Percentiles rank a stretch among this genome's conserved stretches.
Evolutionary conservation across 2,888 invertebrate species (phyloP).

Genomic region (Drosophila imparisetae): DNA sequence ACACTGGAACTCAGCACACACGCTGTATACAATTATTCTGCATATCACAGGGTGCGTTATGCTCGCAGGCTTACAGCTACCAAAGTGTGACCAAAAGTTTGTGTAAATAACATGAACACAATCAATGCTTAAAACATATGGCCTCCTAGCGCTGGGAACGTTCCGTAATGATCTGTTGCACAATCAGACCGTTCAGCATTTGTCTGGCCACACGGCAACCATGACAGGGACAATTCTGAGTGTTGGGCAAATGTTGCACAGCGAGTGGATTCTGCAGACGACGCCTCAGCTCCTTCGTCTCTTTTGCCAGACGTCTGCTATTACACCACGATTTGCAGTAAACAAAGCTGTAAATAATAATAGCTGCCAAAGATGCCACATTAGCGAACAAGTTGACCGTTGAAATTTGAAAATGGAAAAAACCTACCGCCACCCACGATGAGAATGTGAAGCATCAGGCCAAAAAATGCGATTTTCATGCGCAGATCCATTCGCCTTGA

Average conservation of each 20-base stretch:
- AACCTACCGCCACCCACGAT: conserved; percentile 54
- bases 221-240: conserved; percentile 50
- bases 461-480: conserved; percentile 32
- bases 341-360: conserved; percentile 52
- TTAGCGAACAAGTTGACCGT: not conserved
- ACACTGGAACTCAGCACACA: no score
- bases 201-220: conserved; percentile 55
- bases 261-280: conserved; percentile 42
- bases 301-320: not conserved
- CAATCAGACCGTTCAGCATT: conserved; percentile 51
- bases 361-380: conserved; percentile 33
- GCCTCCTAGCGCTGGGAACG: not conserved
- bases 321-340: conserved; percentile 29
- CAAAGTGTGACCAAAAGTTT: not conserved
- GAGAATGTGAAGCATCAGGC: conserved; percentile 54
- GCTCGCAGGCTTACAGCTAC: not conserved
- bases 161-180: conserved; percentile 38
- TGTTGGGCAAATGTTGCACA: conserved; percentile 48
- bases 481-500: conserved; percentile 19
- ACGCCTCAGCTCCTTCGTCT: conserved; percentile 6
- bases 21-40: not conserved
- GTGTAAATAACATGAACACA: not conserved
- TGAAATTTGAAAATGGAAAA: not conserved
- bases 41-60: not conserved
- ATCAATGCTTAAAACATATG: not conserved